Evolutionary conservation across 2,888 invertebrate genomes (phyloP).

Genomic region (Zonitis immaculata): DNA sequence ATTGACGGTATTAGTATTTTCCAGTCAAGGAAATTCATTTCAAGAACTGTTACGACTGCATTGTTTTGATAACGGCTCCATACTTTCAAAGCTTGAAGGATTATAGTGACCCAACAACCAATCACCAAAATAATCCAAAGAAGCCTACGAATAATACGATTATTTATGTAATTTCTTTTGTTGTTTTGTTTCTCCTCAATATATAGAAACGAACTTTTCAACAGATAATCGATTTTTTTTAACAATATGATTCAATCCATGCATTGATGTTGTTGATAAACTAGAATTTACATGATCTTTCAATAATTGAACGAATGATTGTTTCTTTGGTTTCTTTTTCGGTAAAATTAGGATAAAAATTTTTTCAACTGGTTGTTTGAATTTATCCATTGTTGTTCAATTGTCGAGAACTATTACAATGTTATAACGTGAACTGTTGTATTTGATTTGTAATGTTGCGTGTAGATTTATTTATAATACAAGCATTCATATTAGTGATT

Average conservation of each 20-base stretch:
- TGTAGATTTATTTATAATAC: background rate
- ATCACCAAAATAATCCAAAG: slow-evolving; percentile 33
- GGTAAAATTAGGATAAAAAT: background rate
- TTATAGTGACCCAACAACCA: slow-evolving; percentile 24
- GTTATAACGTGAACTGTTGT: background rate
- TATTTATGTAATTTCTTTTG: background rate
- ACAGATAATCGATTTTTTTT: slow-evolving; percentile 26
- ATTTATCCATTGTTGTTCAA: background rate
- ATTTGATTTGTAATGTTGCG: background rate
- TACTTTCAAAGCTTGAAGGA: slow-evolving; percentile 26
- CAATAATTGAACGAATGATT: slow-evolving; percentile 1
- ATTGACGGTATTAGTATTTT: slow-evolving; percentile 36
- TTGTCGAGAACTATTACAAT: too few relatives aligned
- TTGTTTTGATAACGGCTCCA: slow-evolving; percentile 34
- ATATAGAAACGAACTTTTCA: slow-evolving; percentile 34
- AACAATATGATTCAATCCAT: slow-evolving; percentile 38
- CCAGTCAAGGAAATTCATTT: slow-evolving; percentile 34
- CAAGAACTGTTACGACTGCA: slow-evolving; percentile 36
- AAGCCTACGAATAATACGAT: slow-evolving; percentile 21
- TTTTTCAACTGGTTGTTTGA: background rate
- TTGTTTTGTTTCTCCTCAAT: background rate
- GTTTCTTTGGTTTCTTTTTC: background rate
- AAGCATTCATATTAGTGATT: background rate
- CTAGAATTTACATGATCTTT: slow-evolving; percentile 25
- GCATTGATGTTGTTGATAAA: slow-evolving; percentile 34